A percentile compares a stretch with the other conserved stretches of the same genome.
phyloP scores from a whole-genome alignment of 2,113 vertebrate species.

The Otocyon megalotis region DNA sequence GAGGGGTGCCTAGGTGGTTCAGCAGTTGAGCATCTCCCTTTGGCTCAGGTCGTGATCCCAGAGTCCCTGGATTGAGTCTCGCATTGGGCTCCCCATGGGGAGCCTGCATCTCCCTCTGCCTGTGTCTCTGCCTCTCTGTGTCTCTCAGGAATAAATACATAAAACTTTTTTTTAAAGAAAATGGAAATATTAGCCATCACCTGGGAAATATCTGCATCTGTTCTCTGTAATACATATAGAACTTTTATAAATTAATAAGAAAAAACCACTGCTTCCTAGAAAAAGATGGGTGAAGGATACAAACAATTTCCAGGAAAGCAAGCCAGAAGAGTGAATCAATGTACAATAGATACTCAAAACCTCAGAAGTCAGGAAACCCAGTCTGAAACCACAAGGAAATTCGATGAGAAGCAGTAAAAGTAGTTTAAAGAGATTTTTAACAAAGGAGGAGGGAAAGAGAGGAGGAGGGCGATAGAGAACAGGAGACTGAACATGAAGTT shows the following conservation, averaged over 20 bases:
- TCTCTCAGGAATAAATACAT: no score
- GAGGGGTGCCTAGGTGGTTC: no score
- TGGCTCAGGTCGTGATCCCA: no score
- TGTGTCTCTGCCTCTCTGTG: no score
- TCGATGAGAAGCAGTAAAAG: background rate
- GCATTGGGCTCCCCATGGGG: no score
- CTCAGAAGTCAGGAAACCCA: background rate
- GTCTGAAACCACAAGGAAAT: background rate
- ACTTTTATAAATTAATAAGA: background rate
- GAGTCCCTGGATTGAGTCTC: no score
- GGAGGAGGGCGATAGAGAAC: background rate
- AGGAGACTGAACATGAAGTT: background rate
- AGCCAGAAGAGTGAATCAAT: background rate
- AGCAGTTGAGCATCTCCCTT: no score
- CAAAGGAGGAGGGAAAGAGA: background rate
- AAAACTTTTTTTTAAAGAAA: background rate
- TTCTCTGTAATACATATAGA: background rate
- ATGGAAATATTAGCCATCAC: background rate
- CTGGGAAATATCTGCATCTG: background rate
- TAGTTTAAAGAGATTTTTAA: background rate
- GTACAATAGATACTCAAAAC: background rate
- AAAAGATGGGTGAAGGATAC: background rate
- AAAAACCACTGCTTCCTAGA: background rate
- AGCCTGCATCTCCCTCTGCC: no score
- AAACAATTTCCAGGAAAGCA: background rate